Evolutionary conservation across 2,888 invertebrate species (phyloP).

Genomic region (Cephus rjabovi): DNA sequence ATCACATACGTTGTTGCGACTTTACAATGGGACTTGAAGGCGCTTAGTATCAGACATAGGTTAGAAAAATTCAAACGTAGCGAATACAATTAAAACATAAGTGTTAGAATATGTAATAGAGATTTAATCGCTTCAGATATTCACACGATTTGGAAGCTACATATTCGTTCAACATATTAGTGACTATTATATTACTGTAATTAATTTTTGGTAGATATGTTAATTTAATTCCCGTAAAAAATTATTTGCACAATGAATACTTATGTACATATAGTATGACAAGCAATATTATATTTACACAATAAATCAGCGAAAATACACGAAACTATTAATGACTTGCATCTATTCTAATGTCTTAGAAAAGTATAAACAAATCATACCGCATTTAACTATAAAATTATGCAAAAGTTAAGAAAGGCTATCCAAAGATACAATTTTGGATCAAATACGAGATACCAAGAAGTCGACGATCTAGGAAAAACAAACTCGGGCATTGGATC

Average conservation of each 20-base stretch:
- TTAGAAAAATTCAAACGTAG: neutral
- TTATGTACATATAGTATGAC: neutral
- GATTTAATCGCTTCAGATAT: neutral
- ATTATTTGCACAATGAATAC: neutral
- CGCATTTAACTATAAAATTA: neutral
- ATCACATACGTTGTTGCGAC: neutral
- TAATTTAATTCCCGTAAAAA: neutral
- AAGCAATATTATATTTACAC: neutral
- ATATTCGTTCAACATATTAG: neutral
- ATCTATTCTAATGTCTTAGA: neutral
- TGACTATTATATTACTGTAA: neutral
- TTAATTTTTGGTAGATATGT: neutral
- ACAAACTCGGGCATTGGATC: slow-evolving; percentile 26
- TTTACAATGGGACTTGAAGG: neutral
- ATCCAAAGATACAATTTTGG: slow-evolving; percentile 1
- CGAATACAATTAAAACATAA: neutral
- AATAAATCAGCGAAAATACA: neutral
- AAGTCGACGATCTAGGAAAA: neutral
- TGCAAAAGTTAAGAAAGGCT: neutral
- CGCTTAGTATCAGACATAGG: neutral
- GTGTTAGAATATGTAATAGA: neutral
- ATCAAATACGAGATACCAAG: neutral
- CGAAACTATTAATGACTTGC: neutral
- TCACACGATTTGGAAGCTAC: neutral
- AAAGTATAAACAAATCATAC: neutral